These are phyloP conservation scores for Tokudaia tokunoshimensis DNA, from an alignment of 2,797 vertebrate species.

Conservation along the genomic window DNA sequence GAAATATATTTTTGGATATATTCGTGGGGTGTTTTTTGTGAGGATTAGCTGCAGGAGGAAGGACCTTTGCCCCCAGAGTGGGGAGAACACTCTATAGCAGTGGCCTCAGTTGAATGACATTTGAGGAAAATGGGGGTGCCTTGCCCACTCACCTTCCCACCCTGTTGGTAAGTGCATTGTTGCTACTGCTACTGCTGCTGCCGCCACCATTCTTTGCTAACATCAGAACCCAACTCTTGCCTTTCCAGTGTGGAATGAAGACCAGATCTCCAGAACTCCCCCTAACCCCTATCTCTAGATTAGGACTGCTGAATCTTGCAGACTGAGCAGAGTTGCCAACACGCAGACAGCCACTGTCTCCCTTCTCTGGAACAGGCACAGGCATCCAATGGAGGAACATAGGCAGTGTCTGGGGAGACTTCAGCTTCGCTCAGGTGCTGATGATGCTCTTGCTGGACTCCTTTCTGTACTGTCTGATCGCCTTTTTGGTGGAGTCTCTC, in stretches of 20 bases:
- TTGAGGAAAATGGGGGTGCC: not conserved
- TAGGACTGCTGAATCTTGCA: not conserved
- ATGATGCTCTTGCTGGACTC: constrained; percentile 94
- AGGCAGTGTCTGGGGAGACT: constrained; percentile 93
- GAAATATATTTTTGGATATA: not conserved
- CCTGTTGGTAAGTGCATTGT: not conserved
- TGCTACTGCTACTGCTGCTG: not conserved
- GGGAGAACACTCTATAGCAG: not conserved
- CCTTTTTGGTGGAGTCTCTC: constrained; percentile 95
- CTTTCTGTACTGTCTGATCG: constrained; percentile 91
- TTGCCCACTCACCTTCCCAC: not conserved
- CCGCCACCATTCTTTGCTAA: not conserved
- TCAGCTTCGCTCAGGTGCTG: constrained; percentile 95
- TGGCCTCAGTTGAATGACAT: not conserved
- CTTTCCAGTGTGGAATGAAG: not conserved
- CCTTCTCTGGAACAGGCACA: constrained; percentile 86
- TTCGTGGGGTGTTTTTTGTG: not conserved
- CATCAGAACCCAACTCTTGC: not conserved
- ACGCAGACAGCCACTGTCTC: not conserved
- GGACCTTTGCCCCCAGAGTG: not conserved
- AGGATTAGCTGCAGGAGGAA: not conserved
- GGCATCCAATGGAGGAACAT: constrained; percentile 94
- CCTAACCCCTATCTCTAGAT: not conserved
- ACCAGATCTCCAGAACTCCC: not conserved
- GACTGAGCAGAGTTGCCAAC: not conserved